Evolutionary conservation across 2,113 vertebrate species (phyloP).

Genomic region (Carollia perspicillata): DNA sequence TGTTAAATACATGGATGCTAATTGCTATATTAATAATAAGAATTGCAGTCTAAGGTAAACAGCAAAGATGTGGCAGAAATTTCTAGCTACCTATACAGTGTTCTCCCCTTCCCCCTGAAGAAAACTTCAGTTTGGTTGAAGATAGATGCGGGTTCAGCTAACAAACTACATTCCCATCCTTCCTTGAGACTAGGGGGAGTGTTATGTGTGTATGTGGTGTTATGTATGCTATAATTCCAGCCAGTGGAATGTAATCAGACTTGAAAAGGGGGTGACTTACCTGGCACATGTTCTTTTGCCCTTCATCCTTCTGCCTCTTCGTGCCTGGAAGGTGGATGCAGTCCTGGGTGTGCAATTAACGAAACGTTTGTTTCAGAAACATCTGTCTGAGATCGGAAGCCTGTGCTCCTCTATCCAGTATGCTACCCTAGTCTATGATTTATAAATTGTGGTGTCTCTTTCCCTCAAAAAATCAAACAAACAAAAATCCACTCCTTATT

Average conservation of each 20-base stretch:
- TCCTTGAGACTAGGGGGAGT: not conserved
- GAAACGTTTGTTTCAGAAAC: too few relatives aligned
- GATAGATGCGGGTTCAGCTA: not conserved
- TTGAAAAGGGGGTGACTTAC: not conserved
- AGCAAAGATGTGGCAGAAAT: not conserved
- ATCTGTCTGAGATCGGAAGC: not conserved
- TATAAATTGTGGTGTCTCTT: not conserved
- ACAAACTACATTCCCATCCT: not conserved
- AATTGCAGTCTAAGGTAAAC: not conserved
- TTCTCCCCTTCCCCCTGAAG: not conserved
- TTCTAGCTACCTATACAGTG: not conserved
- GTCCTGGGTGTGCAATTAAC: not conserved
- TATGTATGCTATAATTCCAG: not conserved
- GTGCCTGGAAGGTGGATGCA: not conserved
- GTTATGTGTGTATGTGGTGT: too few relatives aligned
- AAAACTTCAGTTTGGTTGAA: not conserved
- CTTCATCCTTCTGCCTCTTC: not conserved
- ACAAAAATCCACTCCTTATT: not conserved
- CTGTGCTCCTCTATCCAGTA: not conserved
- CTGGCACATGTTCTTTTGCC: not conserved
- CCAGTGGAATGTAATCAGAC: not conserved
- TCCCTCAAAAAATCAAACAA: not conserved
- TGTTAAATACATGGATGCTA: not conserved
- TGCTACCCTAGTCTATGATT: not conserved
- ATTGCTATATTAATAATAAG: not conserved